Evolutionary conservation across 2,113 vertebrate genomes (phyloP).

Genomic region (Cyanoramphus novaezelandiae): DNA sequence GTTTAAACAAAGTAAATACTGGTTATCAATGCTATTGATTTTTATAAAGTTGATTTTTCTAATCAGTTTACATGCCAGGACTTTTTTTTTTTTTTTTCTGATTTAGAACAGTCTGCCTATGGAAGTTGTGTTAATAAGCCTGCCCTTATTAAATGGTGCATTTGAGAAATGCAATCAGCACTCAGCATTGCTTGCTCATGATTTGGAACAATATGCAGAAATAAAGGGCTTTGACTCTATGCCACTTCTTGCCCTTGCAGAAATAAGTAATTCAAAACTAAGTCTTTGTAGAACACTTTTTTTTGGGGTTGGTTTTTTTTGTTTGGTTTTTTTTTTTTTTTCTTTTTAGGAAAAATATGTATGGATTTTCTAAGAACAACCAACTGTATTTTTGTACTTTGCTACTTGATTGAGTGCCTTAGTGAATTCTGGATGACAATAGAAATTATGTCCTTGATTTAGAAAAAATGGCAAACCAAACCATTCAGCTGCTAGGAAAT

Average conservation of each 20-base stretch:
- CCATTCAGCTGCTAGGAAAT: not conserved
- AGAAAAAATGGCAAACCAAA: not conserved
- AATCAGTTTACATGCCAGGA: not conserved
- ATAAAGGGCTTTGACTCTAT: not conserved
- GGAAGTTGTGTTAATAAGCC: not conserved
- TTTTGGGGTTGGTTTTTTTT: not conserved
- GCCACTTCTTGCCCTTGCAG: not conserved
- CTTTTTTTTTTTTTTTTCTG: not conserved
- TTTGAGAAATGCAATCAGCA: not conserved
- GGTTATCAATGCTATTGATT: not conserved
- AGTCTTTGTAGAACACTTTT: not conserved
- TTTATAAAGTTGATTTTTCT: not conserved
- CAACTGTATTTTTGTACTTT: not conserved
- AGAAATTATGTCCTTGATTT: not conserved
- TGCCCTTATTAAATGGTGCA: not conserved
- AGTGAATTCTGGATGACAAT: not conserved
- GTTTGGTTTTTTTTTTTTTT: not conserved
- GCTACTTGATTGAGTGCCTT: not conserved
- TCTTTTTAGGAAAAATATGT: not conserved
- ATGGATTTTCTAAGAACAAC: not conserved
- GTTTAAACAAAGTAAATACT: not conserved
- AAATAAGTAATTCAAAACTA: not conserved
- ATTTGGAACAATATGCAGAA: not conserved
- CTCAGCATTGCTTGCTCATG: not conserved
- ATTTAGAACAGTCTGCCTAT: not conserved